These are phyloP conservation scores for Carollia perspicillata DNA, from an alignment of 2,113 vertebrate genomes.

Conservation along the genomic window DNA sequence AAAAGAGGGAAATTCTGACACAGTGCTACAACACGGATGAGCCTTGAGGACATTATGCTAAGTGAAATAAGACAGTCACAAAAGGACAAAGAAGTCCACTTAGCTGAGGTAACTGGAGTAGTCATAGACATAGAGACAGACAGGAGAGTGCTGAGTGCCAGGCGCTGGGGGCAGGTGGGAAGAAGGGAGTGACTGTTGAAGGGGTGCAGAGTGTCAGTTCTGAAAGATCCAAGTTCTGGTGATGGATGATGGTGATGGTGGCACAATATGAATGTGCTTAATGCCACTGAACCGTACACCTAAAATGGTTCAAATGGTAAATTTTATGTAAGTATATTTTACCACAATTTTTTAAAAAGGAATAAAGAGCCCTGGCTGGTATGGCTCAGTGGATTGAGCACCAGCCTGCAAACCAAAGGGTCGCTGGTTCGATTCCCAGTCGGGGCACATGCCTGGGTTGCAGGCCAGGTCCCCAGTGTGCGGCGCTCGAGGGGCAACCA, in stretches of 20 bases:
- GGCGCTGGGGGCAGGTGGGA: fast-evolving
- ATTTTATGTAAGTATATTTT: not conserved
- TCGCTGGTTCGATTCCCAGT: too few species aligned
- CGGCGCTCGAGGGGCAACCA: too few species aligned
- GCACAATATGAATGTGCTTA: not conserved
- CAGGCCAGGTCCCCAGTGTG: too few species aligned
- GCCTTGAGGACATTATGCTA: not conserved
- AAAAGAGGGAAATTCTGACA: not conserved
- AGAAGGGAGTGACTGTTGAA: not conserved
- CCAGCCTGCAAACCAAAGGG: too few species aligned
- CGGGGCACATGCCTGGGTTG: too few species aligned
- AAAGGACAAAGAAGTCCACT: conserved; percentile 1
- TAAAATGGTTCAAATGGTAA: not conserved
- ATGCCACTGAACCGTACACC: not conserved
- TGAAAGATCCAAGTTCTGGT: not conserved
- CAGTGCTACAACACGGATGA: not conserved
- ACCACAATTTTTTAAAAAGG: not conserved
- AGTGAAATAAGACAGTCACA: conserved; percentile 6
- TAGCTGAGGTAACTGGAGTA: not conserved
- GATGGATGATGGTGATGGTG: not conserved
- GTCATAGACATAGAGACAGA: not conserved
- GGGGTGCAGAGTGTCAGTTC: not conserved
- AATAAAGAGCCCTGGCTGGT: too few species aligned
- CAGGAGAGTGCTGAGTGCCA: not conserved
- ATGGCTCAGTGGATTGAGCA: too few species aligned